phyloP scores from a whole-genome alignment of 2,888 invertebrate species.

The Troides oblongomaculatus region DNA sequence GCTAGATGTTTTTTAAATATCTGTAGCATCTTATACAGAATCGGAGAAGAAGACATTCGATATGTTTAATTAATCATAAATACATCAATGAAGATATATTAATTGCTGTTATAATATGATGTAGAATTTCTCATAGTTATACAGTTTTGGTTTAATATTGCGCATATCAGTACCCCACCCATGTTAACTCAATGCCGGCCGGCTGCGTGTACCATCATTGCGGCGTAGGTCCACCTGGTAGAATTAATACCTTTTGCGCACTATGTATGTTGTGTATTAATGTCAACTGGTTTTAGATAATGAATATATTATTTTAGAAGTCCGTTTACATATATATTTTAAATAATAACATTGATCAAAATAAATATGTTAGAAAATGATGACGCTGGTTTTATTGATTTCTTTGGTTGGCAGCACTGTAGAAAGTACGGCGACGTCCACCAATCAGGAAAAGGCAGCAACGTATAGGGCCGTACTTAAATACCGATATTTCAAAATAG shows the following conservation, averaged over 20 bases:
- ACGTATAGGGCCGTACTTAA: slow-evolving; percentile 35
- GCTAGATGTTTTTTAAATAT: no score
- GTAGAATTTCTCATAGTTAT: not conserved
- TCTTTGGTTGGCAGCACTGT: slow-evolving; percentile 52
- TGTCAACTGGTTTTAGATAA: not conserved
- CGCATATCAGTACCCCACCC: slow-evolving; percentile 18
- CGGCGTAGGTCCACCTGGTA: slow-evolving; percentile 36
- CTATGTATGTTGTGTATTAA: not conserved
- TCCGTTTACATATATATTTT: not conserved
- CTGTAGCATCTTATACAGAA: no score
- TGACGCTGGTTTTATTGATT: slow-evolving; percentile 29
- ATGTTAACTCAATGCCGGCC: slow-evolving; percentile 36
- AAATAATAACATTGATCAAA: not conserved
- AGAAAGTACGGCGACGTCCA: slow-evolving; percentile 42
- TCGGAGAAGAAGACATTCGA: no score
- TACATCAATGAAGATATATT: no score
- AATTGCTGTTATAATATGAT: no score
- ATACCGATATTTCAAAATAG: slow-evolving; percentile 39
- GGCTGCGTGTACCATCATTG: slow-evolving; percentile 40
- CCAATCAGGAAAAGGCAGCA: slow-evolving; percentile 53
- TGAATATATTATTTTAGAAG: not conserved
- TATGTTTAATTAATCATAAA: no score
- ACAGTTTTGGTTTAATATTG: not conserved
- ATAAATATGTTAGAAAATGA: slow-evolving; percentile 33
- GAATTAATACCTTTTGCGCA: slow-evolving; percentile 8